Evolutionary conservation across 2,888 invertebrate genomes (phyloP).

Genomic region (Phalangium opilio): DNA sequence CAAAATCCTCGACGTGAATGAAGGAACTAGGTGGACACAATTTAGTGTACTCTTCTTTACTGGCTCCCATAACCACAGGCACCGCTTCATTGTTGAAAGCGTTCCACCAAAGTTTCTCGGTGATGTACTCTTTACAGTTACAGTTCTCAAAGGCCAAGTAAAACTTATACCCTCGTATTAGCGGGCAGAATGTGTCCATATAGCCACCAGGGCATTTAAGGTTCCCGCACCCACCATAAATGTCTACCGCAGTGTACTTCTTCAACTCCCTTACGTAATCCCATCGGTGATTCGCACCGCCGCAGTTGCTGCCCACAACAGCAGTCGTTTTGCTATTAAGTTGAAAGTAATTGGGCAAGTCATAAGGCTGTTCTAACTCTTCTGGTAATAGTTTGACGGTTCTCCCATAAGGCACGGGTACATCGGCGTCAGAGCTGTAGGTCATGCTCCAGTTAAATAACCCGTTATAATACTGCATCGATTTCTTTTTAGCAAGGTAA

Average conservation of each 20-base stretch:
- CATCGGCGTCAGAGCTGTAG: conserved; percentile 37
- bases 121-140: conserved; percentile 50
- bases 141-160: conserved; percentile 55
- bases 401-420: conserved; percentile 32
- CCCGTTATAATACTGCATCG: conserved; percentile 37
- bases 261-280: conserved; percentile 25
- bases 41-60: conserved; percentile 32
- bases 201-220: conserved; percentile 47
- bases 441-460: conserved; percentile 41
- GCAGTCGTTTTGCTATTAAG: conserved; percentile 16
- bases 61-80: conserved; percentile 48
- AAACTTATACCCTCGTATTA: conserved; percentile 44
- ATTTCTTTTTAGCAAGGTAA: conserved; percentile 28
- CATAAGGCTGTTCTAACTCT: background rate
- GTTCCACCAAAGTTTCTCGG: conserved; percentile 52
- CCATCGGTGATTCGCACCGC: conserved; percentile 25
- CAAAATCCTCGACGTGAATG: conserved; percentile 42
- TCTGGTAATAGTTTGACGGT: conserved; percentile 6
- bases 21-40: conserved; percentile 45
- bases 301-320: conserved; percentile 25
- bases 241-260: conserved; percentile 26
- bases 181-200: conserved; percentile 41
- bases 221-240: conserved; percentile 29
- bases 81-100: conserved; percentile 34
- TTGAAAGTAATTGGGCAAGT: conserved; percentile 4